Conservation (phyloP, 2,888 invertebrate genomes). For the Rotaria sp. region DNA sequence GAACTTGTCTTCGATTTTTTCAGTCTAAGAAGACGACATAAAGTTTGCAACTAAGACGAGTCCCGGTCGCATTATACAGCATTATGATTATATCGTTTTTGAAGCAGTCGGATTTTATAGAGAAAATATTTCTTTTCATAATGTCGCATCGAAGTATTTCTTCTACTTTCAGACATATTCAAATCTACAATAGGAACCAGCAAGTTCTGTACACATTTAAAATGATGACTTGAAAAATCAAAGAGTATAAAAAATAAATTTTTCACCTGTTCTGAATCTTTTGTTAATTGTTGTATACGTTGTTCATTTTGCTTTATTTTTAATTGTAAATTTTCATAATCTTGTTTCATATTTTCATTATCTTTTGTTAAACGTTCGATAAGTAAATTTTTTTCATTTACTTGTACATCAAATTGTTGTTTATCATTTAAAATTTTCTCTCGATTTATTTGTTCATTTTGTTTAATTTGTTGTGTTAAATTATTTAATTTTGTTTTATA, state of each 20-base stretch:
- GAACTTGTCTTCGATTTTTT: no score
- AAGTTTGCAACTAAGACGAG: no score
- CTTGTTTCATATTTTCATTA: not conserved
- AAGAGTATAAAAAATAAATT: not conserved
- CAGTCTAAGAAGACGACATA: no score
- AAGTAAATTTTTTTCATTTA: not conserved
- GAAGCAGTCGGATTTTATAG: no score
- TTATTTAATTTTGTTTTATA: not conserved
- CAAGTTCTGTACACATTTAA: no score
- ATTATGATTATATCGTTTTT: no score
- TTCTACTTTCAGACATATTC: no score
- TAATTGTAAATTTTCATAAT: not conserved
- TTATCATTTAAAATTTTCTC: not conserved
- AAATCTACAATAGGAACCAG: no score
- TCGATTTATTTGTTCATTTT: not conserved
- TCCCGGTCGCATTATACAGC: no score
- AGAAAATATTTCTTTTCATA: no score
- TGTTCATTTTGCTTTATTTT: not conserved
- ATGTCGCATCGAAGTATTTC: no score
- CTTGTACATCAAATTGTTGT: not conserved
- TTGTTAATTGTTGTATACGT: not conserved
- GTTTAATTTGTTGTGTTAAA: not conserved
- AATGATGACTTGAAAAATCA: no score
- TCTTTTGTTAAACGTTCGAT: slow-evolving; percentile 1
- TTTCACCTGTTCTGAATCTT: not conserved